Conservation (phyloP, 2,113 vertebrate species). For the Pardalotus punctatus region DNA sequence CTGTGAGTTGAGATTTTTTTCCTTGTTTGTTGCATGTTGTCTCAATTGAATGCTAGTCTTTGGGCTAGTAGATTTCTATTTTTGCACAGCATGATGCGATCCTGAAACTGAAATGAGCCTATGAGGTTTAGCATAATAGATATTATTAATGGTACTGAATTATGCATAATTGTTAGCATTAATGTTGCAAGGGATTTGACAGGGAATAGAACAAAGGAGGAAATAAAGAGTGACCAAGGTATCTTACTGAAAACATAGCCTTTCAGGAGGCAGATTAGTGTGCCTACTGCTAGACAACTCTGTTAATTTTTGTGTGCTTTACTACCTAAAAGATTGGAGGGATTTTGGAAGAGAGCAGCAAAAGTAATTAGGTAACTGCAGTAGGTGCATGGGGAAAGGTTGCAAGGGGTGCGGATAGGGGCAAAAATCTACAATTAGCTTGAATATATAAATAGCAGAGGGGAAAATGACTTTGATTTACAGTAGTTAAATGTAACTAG, state of each 20-base stretch:
- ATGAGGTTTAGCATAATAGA: slow-evolving; percentile 24
- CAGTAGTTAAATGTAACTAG: background rate
- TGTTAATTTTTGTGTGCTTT: background rate
- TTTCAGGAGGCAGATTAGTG: background rate
- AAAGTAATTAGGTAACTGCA: background rate
- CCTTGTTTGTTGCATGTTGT: background rate
- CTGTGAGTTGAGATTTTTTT: background rate
- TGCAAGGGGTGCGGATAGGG: background rate
- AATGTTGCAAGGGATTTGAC: slow-evolving; percentile 41
- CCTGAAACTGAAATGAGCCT: background rate
- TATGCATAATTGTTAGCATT: slow-evolving; percentile 50
- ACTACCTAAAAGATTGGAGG: background rate
- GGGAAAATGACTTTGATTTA: background rate
- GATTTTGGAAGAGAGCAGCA: background rate
- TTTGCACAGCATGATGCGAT: background rate
- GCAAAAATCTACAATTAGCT: background rate
- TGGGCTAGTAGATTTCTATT: background rate
- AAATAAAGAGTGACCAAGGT: background rate
- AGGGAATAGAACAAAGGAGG: background rate
- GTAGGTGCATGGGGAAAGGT: background rate
- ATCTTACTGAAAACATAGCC: background rate
- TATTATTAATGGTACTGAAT: slow-evolving; percentile 58
- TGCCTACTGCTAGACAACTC: background rate
- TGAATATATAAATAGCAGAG: background rate
- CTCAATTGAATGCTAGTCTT: slow-evolving; percentile 1